These are phyloP conservation scores for Gisinianus flammeolus DNA, from an alignment of 2,888 invertebrate species.

Conservation along the genomic window DNA sequence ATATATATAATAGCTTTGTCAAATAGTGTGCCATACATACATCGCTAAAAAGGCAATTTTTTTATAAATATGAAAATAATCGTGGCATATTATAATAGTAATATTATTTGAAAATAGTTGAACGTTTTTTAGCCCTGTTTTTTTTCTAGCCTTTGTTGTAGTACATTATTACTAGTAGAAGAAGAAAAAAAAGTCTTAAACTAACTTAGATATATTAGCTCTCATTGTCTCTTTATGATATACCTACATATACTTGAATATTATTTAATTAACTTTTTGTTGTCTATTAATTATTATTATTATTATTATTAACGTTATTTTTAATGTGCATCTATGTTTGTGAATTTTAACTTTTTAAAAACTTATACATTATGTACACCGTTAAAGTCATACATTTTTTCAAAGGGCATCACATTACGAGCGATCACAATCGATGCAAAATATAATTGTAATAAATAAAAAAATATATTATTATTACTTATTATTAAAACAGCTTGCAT, in stretches of 20 bases:
- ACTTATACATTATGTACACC: not conserved
- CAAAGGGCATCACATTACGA: not conserved
- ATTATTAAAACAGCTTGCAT: not conserved
- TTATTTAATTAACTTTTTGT: not conserved
- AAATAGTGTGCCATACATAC: constrained; percentile 16
- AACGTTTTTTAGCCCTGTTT: not conserved
- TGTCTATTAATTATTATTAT: not conserved
- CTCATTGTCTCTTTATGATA: too few relatives aligned
- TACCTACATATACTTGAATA: too few relatives aligned
- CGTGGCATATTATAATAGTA: not conserved
- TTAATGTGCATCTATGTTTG: not conserved
- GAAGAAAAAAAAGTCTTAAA: not conserved
- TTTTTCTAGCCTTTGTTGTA: not conserved
- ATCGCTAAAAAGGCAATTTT: not conserved
- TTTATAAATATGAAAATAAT: not conserved
- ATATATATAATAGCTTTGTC: constrained; percentile 1
- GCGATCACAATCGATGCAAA: not conserved
- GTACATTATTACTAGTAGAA: not conserved
- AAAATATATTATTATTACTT: not conserved
- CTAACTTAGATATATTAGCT: not conserved
- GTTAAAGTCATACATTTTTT: not conserved
- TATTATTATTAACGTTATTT: constrained; percentile 3
- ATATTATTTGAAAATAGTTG: not conserved
- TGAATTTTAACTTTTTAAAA: not conserved
- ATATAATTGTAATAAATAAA: not conserved